Evolutionary conservation across 2,113 vertebrate species (phyloP).

Genomic region (Python bivittatus): DNA sequence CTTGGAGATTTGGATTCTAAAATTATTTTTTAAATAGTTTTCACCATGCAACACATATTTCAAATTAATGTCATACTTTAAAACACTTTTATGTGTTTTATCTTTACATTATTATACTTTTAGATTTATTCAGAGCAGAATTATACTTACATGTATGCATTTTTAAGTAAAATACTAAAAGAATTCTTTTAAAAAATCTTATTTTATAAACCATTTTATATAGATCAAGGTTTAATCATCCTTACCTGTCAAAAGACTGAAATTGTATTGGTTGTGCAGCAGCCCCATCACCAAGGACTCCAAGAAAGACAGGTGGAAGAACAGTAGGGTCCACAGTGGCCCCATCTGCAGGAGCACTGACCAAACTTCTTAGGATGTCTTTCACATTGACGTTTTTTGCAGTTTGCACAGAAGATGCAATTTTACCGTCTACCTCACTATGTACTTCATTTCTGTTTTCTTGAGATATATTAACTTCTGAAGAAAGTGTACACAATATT

Average conservation of each 20-base stretch:
- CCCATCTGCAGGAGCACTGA: conserved; percentile 84
- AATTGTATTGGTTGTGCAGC: conserved; percentile 82
- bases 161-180: background rate
- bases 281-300: conserved; percentile 76
- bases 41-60: background rate
- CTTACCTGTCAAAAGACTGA: conserved; percentile 93
- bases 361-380: conserved; percentile 94
- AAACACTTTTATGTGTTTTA: background rate
- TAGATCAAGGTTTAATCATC: conserved; percentile 9
- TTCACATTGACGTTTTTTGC: conserved; percentile 91
- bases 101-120: background rate
- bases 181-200: background rate
- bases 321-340: conserved; percentile 81
- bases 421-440: conserved; percentile 63
- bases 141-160: background rate
- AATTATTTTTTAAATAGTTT: background rate
- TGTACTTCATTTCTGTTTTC: conserved; percentile 61
- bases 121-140: background rate
- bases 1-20: background rate
- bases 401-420: conserved; percentile 59
- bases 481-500: conserved; percentile 87
- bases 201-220: background rate
- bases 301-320: conserved; percentile 84
- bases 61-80: background rate
- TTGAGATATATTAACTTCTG: conserved; percentile 84